A percentile compares a stretch with the other conserved stretches of the same genome.
These are phyloP conservation scores for Dicycla oo DNA, from an alignment of 2,888 invertebrate genomes.

Conservation along the genomic window DNA sequence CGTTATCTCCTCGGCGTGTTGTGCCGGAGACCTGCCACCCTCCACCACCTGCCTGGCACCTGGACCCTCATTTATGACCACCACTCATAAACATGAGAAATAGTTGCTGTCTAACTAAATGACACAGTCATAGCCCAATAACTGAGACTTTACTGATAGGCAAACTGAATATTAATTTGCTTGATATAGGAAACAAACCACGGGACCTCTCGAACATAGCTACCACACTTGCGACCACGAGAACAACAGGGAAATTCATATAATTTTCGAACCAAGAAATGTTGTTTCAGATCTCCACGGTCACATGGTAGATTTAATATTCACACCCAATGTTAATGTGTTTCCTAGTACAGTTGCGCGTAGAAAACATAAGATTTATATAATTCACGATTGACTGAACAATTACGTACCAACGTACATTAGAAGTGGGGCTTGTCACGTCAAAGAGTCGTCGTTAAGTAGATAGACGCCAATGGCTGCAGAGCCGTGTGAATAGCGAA, in stretches of 20 bases:
- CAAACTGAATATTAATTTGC: neutral
- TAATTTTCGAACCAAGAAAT: neutral
- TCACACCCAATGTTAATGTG: conserved; percentile 17
- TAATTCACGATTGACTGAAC: conserved; percentile 76
- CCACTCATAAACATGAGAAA: neutral
- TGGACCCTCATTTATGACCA: neutral
- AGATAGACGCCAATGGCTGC: conserved; percentile 77
- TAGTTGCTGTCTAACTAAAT: neutral
- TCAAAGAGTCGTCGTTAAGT: conserved; percentile 81
- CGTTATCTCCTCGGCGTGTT: conserved; percentile 70
- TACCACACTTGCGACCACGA: neutral
- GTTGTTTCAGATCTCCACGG: neutral
- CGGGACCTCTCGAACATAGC: neutral
- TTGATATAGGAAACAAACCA: neutral
- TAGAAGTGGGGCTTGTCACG: conserved; percentile 81
- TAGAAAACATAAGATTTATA: conserved; percentile 61
- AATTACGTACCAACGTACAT: conserved; percentile 73
- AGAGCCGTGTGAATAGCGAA: conserved; percentile 79
- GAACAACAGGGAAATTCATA: neutral
- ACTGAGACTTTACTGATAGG: neutral
- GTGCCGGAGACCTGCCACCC: conserved; percentile 32
- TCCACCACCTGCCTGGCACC: conserved; percentile 32
- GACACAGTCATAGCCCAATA: neutral
- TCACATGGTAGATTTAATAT: conserved; percentile 12
- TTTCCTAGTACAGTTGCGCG: conserved; percentile 27